Evolutionary conservation across 1,140 invertebrate species (phyloP).

Genomic region (Pogonomyrmex barbatus): DNA sequence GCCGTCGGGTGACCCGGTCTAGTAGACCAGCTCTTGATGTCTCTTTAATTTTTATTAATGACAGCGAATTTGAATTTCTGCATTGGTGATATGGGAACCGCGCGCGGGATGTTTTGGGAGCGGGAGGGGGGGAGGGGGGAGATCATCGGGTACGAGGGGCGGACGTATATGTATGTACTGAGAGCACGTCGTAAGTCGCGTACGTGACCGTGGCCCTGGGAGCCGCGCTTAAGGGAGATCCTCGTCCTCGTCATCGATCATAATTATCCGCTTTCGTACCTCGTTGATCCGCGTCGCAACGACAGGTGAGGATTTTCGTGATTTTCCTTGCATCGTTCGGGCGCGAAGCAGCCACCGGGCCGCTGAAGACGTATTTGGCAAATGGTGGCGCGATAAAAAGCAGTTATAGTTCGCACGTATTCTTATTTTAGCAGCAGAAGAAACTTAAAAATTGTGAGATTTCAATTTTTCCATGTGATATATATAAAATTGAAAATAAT

Average conservation of each 20-base stretch:
- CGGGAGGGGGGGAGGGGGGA: neutral
- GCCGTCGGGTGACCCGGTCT: constrained; percentile 65
- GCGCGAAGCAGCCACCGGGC: constrained; percentile 15
- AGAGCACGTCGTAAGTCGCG: constrained; percentile 69
- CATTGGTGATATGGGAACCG: constrained; percentile 86
- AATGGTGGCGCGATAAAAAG: neutral
- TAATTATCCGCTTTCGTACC: constrained; percentile 79
- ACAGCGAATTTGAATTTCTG: constrained; percentile 86
- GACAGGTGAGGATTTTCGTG: constrained; percentile 65
- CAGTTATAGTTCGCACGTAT: neutral
- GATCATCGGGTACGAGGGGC: constrained; percentile 53
- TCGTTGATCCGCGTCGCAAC: constrained; percentile 51
- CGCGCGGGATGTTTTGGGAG: constrained; percentile 49
- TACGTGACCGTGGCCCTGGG: constrained; percentile 53
- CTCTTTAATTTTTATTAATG: constrained; percentile 87
- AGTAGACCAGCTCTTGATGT: constrained; percentile 80
- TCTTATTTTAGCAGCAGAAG: neutral
- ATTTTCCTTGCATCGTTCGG: constrained; percentile 40
- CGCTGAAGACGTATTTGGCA: neutral
- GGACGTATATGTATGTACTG: constrained; percentile 55
- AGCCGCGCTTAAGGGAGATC: constrained; percentile 40
- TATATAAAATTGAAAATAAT: neutral
- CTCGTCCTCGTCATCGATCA: constrained; percentile 79
- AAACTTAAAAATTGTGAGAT: neutral
- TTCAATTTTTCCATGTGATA: too few relatives aligned